A percentile compares a stretch with the other conserved stretches of the same genome.
Conservation (phyloP, 2,888 invertebrate species). For the Achlya flavicornis region DNA sequence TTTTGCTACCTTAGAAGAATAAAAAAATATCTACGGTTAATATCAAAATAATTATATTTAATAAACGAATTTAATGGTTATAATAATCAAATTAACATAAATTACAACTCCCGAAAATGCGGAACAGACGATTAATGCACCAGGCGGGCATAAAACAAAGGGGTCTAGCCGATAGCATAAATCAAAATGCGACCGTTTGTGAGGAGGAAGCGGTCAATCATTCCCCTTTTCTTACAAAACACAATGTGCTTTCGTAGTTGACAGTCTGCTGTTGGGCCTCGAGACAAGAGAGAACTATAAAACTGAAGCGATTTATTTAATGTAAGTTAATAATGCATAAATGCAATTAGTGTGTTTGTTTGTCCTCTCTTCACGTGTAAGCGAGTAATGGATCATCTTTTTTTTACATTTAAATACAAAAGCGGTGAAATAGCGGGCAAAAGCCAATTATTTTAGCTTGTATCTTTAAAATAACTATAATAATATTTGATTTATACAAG, state of each 20-base stretch:
- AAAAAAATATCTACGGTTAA: neutral
- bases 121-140: constrained; percentile 46
- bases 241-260: constrained; percentile 45
- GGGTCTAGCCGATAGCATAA: constrained; percentile 49
- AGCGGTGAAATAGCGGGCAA: no score
- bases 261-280: constrained; percentile 30
- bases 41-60: no score
- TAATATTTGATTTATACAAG: no score
- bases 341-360: no score
- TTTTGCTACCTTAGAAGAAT: no score
- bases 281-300: constrained; percentile 22
- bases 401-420: no score
- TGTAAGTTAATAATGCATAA: no score
- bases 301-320: neutral
- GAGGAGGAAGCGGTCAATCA: constrained; percentile 80
- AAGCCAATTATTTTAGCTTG: no score
- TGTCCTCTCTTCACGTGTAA: no score
- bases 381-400: no score
- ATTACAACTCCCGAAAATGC: constrained; percentile 50
- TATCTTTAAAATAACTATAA: no score
- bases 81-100: constrained; percentile 56
- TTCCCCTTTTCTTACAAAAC: constrained; percentile 64
- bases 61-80: constrained; percentile 15
- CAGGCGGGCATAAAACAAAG: constrained; percentile 62
- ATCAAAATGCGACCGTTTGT: constrained; percentile 69